phyloP scores from a whole-genome alignment of 2,888 invertebrate genomes.

The Trachelus troglodyta region DNA sequence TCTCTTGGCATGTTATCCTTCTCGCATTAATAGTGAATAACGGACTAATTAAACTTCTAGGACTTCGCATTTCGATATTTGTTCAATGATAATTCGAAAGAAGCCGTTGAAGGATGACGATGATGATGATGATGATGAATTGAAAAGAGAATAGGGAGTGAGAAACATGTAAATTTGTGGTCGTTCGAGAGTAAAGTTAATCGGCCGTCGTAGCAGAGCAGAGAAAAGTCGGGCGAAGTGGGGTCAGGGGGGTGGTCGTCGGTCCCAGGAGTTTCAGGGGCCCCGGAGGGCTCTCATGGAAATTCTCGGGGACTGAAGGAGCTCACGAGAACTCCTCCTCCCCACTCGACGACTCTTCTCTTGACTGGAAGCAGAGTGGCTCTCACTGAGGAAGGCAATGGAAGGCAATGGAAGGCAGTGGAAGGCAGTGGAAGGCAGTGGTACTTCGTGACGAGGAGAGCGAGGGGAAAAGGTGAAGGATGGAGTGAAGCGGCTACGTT shows the following conservation, averaged over 20 bases:
- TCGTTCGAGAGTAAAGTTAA: neutral
- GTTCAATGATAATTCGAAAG: too few species aligned
- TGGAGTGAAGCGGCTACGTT: neutral
- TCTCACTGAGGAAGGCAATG: neutral
- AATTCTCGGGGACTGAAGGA: conserved; percentile 41
- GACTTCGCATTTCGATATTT: too few species aligned
- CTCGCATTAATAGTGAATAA: too few species aligned
- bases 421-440: neutral
- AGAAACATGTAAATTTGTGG: neutral
- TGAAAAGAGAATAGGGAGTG: too few species aligned
- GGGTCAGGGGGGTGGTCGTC: conserved; percentile 57
- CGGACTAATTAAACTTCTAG: too few species aligned
- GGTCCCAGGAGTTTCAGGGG: conserved; percentile 37
- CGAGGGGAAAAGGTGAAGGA: neutral
- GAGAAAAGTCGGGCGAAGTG: conserved; percentile 30
- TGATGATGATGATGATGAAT: too few species aligned
- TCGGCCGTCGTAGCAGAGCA: conserved; percentile 35
- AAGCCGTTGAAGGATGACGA: too few species aligned
- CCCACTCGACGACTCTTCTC: neutral
- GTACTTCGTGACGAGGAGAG: conserved; percentile 39
- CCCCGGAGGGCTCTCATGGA: conserved; percentile 52
- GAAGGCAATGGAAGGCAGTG: neutral
- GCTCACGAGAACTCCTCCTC: conserved; percentile 34
- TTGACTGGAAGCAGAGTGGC: neutral
- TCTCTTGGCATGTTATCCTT: too few species aligned